Evolutionary conservation across 2,113 vertebrate species (phyloP).

Genomic region (Siniperca knerii): DNA sequence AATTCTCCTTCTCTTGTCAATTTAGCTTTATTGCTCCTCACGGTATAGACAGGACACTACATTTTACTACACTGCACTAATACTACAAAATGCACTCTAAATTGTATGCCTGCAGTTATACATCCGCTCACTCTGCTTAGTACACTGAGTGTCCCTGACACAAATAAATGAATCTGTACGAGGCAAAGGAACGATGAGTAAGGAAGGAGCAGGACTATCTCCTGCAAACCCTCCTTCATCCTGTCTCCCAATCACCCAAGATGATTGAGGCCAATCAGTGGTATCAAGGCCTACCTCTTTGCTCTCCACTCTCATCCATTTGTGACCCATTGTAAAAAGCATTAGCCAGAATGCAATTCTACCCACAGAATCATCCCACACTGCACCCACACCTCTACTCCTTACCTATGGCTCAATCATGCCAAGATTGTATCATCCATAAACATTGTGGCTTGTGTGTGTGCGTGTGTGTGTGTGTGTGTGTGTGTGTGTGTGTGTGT

Average conservation of each 20-base stretch:
- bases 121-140: background rate
- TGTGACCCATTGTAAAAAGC: slow-evolving; percentile 63
- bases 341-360: slow-evolving; percentile 56
- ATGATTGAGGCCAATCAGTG: slow-evolving; percentile 79
- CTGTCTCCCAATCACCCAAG: slow-evolving; percentile 62
- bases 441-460: slow-evolving; percentile 55
- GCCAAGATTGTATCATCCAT: slow-evolving; percentile 64
- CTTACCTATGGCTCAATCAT: slow-evolving; percentile 66
- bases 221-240: slow-evolving; percentile 55
- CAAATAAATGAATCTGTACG: slow-evolving; percentile 57
- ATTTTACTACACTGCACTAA: background rate
- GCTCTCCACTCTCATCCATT: slow-evolving; percentile 52
- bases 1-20: slow-evolving; percentile 1
- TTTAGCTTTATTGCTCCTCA: slow-evolving; percentile 40
- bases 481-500: slow-evolving; percentile 1
- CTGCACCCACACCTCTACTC: slow-evolving; percentile 10
- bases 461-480: slow-evolving; percentile 18
- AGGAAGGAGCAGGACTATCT: slow-evolving; percentile 21
- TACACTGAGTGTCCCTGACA: slow-evolving; percentile 27
- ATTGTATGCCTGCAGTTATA: slow-evolving; percentile 23
- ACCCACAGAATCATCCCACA: slow-evolving; percentile 31
- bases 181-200: slow-evolving; percentile 10
- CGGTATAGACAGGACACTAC: slow-evolving; percentile 34
- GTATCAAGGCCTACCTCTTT: slow-evolving; percentile 47
- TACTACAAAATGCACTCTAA: slow-evolving; percentile 25